These are phyloP conservation scores for Camponotus vicinus DNA, from an alignment of 1,140 invertebrate species.

Conservation along the genomic window DNA sequence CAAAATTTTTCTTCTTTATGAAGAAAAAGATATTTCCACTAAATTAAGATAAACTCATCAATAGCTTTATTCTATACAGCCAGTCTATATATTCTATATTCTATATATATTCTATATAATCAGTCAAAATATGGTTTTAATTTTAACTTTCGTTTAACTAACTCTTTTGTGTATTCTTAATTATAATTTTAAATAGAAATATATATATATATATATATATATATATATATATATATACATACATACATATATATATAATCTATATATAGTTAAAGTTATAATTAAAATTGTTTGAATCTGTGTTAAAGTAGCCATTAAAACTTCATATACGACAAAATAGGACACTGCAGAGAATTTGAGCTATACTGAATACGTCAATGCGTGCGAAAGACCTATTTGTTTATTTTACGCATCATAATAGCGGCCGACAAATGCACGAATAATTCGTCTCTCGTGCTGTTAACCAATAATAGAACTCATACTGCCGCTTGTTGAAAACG, in stretches of 20 bases:
- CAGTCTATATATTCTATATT: too few relatives aligned
- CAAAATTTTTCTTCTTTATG: neutral
- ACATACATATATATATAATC: neutral
- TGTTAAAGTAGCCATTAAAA: slow-evolving; percentile 4
- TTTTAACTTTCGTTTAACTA: neutral
- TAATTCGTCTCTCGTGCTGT: slow-evolving; percentile 56
- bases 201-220: neutral
- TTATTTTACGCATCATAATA: slow-evolving; percentile 61
- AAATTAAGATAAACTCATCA: neutral
- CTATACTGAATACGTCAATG: slow-evolving; percentile 22
- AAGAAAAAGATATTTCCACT: neutral
- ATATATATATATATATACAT: too few relatives aligned
- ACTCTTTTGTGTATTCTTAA: neutral
- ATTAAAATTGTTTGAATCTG: neutral
- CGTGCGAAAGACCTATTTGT: slow-evolving; percentile 51
- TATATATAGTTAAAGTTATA: neutral
- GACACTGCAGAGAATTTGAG: slow-evolving; percentile 34
- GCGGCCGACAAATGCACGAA: slow-evolving; percentile 38
- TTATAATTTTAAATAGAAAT: neutral
- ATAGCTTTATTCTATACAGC: too few relatives aligned
- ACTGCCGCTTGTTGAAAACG: slow-evolving; percentile 51
- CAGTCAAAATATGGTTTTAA: neutral
- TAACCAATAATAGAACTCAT: slow-evolving; percentile 55
- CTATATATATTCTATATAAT: too few relatives aligned
- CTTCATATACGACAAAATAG: slow-evolving; percentile 23